phyloP scores from a whole-genome alignment of 2,797 vertebrate species.

The Phrynocephalus forsythii region DNA sequence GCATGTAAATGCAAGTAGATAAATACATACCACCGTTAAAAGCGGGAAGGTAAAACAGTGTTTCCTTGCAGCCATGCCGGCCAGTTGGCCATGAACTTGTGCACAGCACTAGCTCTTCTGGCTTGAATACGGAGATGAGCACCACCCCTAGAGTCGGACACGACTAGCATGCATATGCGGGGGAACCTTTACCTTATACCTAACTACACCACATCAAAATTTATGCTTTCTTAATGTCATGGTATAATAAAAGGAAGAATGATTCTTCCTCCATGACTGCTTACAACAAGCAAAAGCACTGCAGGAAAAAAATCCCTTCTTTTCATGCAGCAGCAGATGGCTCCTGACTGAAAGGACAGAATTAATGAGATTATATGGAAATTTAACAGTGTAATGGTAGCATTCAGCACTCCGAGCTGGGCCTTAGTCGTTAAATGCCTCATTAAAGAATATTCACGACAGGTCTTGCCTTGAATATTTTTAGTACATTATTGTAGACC shows the following conservation, averaged over 20 bases:
- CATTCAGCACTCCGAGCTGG: background rate
- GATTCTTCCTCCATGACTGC: background rate
- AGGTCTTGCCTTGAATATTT: background rate
- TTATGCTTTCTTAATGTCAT: background rate
- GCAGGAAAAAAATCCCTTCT: background rate
- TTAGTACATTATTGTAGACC: background rate
- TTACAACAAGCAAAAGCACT: background rate
- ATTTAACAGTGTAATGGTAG: background rate
- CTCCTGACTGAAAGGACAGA: background rate
- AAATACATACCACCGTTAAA: no score
- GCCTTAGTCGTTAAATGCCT: background rate
- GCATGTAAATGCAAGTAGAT: no score
- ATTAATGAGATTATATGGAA: background rate
- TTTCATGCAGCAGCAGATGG: background rate
- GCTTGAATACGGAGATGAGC: no score
- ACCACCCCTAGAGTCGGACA: no score
- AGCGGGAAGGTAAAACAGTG: no score
- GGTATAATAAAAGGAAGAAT: background rate
- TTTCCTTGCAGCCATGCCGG: no score
- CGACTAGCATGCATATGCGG: no score
- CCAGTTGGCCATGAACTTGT: no score
- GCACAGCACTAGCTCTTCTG: no score
- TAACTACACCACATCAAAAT: background rate
- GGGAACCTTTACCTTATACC: no score
- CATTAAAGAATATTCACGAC: no score